Percentiles rank a stretch among this genome's conserved stretches.
Conservation (phyloP, 1,140 invertebrate species). For the Halyomorpha halys region DNA sequence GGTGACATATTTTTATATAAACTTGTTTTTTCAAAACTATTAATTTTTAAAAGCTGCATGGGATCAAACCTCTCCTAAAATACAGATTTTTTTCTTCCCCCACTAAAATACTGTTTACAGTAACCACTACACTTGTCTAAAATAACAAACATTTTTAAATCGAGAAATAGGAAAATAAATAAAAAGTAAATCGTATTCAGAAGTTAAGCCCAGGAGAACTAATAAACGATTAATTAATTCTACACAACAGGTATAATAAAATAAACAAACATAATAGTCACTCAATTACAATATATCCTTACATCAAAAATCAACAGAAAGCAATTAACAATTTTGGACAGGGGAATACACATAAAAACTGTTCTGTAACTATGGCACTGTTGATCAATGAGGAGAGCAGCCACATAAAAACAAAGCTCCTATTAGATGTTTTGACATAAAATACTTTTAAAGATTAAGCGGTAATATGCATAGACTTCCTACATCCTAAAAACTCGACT, state of each 20-base stretch:
- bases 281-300: not conserved
- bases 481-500: too few species aligned
- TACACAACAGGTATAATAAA: not conserved
- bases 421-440: too few species aligned
- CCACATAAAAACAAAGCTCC: too few species aligned
- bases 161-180: not conserved
- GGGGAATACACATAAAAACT: too few species aligned
- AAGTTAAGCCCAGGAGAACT: not conserved
- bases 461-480: too few species aligned
- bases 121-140: constrained; percentile 2
- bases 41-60: not conserved
- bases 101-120: not conserved
- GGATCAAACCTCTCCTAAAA: constrained; percentile 9
- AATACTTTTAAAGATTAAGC: too few species aligned
- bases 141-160: not conserved
- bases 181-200: not conserved
- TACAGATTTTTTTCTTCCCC: not conserved
- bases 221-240: not conserved
- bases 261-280: not conserved
- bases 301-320: not conserved
- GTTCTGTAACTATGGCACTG: too few species aligned
- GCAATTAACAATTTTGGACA: not conserved
- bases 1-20: not conserved
- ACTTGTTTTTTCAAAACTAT: not conserved
- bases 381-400: too few species aligned